Evolutionary conservation across 2,113 vertebrate species (phyloP), one percentile per base, ranked within the genome.

Genomic region (Coptodon bakossiorum): DNA sequence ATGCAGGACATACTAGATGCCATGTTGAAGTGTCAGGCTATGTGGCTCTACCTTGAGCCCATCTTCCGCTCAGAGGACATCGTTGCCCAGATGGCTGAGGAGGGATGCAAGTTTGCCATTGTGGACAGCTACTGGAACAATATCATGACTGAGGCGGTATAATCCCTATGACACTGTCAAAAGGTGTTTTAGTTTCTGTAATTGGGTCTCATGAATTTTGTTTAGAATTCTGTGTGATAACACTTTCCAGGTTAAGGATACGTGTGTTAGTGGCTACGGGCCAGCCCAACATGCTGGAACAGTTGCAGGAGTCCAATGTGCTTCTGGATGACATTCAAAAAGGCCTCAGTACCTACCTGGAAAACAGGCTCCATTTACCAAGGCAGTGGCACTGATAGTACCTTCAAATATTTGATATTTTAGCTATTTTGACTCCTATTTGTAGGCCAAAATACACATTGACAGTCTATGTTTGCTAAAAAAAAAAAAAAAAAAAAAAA

Each of bases 31-130:
- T 98, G 98, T 86, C 98, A 99, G 92, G 92, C 95, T 31, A 97
- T 97, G 0, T 99, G 98, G 98, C 93, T 99, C 9, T 98, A 99
- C 93, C 95, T 99, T 24, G 98, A 99, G 83, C 97, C 98, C 13
- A 99, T 99, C 94, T 99, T 99, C 94, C 98, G 97, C 94, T 98
- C 98, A 1, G 97, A 97, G 91, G 98, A 99, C 85, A 98, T 99
- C 84, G 95, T 97, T 86, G 97, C 97, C 50, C 98, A 99, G 95
- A 98, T 99, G 98, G 98, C 98, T 48, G 97, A 98, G 93, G 98
- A 99, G 82, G 98, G 98, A 61, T 96, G 87, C 88, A 99, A 97
- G 90, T 99, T 99, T 93, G 86, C 59, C 50, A 92, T 95, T n/a
- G 97, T 99, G 43, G 97, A 98, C 86, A n/a, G 90, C 22, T 97